phyloP scores from a whole-genome alignment of 2,888 invertebrate genomes.

The Pristionchus entomophagus region DNA sequence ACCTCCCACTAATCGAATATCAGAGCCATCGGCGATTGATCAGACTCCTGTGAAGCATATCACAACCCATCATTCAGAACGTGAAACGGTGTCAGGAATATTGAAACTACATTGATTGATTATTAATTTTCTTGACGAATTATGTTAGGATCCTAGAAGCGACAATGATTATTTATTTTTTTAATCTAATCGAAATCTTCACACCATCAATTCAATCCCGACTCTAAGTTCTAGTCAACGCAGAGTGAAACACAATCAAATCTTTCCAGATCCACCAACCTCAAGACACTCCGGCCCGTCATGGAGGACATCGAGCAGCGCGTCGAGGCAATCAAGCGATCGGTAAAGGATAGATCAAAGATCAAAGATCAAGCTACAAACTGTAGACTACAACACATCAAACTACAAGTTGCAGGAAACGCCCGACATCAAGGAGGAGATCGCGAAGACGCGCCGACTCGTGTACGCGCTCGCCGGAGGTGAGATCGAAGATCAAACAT shows the following conservation, averaged over 20 bases:
- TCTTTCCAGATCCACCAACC: background rate
- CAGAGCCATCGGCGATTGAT: too few relatives aligned
- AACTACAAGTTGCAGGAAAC: constrained; percentile 28
- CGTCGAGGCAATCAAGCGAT: constrained; percentile 8
- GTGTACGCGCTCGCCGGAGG: constrained; percentile 47
- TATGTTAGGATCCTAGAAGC: too few relatives aligned
- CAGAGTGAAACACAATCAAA: background rate
- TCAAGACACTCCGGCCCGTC: constrained; percentile 39
- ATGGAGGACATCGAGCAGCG: constrained; percentile 47
- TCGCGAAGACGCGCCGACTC: constrained; percentile 45
- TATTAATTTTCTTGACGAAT: too few relatives aligned
- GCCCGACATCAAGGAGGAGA: constrained; percentile 26
- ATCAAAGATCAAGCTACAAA: background rate
- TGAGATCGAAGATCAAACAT: background rate
- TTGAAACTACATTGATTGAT: too few relatives aligned
- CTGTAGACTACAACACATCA: background rate
- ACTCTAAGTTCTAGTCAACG: too few relatives aligned
- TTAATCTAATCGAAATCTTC: too few relatives aligned
- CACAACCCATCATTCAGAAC: too few relatives aligned
- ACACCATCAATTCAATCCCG: too few relatives aligned
- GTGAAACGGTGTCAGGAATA: too few relatives aligned
- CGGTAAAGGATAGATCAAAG: constrained; percentile 11
- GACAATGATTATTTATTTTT: too few relatives aligned
- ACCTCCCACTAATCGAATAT: too few relatives aligned
- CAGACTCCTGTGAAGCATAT: background rate